These are phyloP conservation scores for Capitella teleta DNA, from an alignment of 1,140 invertebrate species.

Conservation along the genomic window DNA sequence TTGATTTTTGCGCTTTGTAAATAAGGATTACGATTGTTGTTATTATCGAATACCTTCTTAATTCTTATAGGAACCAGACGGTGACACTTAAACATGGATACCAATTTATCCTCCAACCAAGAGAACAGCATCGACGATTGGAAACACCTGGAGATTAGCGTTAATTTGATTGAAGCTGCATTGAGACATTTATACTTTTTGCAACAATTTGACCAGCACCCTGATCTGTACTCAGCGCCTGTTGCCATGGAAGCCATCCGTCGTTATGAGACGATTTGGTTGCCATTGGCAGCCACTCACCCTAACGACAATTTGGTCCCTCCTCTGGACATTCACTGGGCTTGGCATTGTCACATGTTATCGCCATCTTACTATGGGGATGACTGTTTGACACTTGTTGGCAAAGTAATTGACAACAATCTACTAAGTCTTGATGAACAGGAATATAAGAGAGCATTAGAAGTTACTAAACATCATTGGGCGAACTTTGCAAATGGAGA, in stretches of 20 bases:
- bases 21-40: too few relatives aligned
- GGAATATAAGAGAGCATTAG: background rate
- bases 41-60: too few relatives aligned
- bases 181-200: conserved; percentile 12
- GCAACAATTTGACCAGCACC: conserved; percentile 17
- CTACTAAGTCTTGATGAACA: conserved; percentile 3
- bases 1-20: too few relatives aligned
- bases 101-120: too few relatives aligned
- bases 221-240: conserved; percentile 25
- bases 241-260: conserved; percentile 21
- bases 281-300: conserved; percentile 5
- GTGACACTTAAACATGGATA: too few relatives aligned
- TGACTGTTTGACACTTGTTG: conserved; percentile 7
- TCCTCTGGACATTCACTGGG: conserved; percentile 12
- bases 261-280: conserved; percentile 11
- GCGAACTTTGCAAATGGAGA: conserved; percentile 3
- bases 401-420: conserved; percentile 6
- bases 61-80: too few relatives aligned
- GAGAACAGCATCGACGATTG: too few relatives aligned
- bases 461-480: conserved; percentile 3
- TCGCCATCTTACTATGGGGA: conserved; percentile 5
- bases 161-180: conserved; percentile 12
- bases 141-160: conserved; percentile 8
- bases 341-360: conserved; percentile 13
- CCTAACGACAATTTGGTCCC: conserved; percentile 6